Evolutionary conservation across 2,888 invertebrate species (phyloP), one percentile per base, ranked within the genome.

Genomic region (Temnothorax rugatulus): DNA sequence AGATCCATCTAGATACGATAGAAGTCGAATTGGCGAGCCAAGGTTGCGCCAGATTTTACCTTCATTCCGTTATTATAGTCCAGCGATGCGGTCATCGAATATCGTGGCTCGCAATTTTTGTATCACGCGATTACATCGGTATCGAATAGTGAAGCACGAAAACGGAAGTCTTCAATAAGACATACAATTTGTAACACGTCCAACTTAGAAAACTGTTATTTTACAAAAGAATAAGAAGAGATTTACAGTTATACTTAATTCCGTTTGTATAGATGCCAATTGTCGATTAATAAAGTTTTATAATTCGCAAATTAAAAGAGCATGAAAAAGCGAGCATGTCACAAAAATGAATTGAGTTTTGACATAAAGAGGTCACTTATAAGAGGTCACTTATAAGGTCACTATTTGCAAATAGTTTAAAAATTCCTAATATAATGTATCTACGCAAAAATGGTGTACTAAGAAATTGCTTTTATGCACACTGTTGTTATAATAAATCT

Each of bases 31-130:
- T 75, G 69, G 73, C 66, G 34, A 76, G n/a, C 38, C 85, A 86
- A 86, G 86, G 86, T 25, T 81, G 81, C 75, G 47, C 79, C 79
- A 86, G 79, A 86, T 86, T 83, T 64, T 75, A 86, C 83, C 61
- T 83, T 85, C 77, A 74, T 74, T 71, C 76, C 73, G 66, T 54
- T 69, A 85, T 83, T 81, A 81, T 81, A 81, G 47, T 71, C 34
- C 47, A 9, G 2, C 59, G 44, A 81, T 61, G 47, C 59, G 59
- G 73, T 73, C 79, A 73, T 61, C 79, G 38, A 25, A 38, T 59
- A 73, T 38, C 50, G n/a, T 38, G 47, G 7, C 18, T 71, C 57
- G 59, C 47, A 47, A 71, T 47, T 81, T 71, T 81, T 73, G 34
- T 73, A 59, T 61, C 71, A 81, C 47, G 73, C 73, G 38, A 81